Percentiles rank a stretch among this genome's conserved stretches.
These are phyloP conservation scores for Gopherus evgoodei DNA, from an alignment of 2,113 vertebrate genomes.

Conservation along the genomic window DNA sequence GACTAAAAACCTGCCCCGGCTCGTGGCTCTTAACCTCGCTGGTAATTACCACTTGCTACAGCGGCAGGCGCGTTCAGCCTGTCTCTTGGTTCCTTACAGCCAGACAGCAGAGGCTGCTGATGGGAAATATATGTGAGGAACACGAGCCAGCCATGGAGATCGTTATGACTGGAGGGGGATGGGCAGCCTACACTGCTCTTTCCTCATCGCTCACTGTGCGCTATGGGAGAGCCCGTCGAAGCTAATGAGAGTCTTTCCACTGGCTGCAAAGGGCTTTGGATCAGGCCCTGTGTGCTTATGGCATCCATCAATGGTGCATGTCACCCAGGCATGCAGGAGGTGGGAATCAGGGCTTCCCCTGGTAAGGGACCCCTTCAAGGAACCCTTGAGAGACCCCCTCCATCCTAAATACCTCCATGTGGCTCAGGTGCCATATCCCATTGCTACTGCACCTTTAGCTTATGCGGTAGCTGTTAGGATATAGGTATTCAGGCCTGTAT, in stretches of 20 bases:
- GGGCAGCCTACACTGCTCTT: background rate
- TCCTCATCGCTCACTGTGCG: background rate
- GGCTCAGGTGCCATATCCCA: background rate
- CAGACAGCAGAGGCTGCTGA: background rate
- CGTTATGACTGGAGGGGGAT: background rate
- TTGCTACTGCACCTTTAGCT: no score
- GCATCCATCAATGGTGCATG: no score
- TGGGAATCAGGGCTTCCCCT: background rate
- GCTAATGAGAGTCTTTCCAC: background rate
- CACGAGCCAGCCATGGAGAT: background rate
- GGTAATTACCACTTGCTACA: background rate
- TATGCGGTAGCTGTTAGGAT: no score
- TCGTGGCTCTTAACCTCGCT: background rate
- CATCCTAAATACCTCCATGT: background rate
- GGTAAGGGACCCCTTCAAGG: background rate
- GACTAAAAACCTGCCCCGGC: background rate
- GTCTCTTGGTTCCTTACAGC: background rate
- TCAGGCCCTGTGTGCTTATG: background rate
- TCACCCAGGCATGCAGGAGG: no score
- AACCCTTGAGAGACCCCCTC: background rate
- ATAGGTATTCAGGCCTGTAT: no score
- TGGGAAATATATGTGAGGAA: background rate
- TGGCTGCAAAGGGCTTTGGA: background rate
- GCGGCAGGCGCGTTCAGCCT: background rate
- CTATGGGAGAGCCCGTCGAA: rapidly evolving